phyloP scores from a whole-genome alignment of 2,888 invertebrate genomes.

The Zygaena filipendulae region DNA sequence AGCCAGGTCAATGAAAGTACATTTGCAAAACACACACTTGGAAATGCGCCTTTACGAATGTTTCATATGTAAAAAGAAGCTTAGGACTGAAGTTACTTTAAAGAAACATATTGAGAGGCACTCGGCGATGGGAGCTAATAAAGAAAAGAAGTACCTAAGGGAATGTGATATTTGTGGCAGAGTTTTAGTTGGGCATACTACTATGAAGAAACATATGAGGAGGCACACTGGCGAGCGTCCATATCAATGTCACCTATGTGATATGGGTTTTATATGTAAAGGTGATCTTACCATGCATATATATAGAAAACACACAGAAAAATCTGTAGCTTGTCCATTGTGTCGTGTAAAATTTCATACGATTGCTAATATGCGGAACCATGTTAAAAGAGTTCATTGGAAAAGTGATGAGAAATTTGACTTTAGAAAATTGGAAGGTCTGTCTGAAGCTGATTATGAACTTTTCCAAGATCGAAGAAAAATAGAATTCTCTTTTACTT shows the following conservation, averaged over 20 bases:
- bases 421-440: background rate
- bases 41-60: no score
- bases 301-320: background rate
- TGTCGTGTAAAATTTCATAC: background rate
- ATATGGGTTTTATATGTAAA: background rate
- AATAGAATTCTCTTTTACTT: background rate
- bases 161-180: constrained; percentile 1
- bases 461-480: background rate
- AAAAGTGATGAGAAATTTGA: background rate
- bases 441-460: background rate
- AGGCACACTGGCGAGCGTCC: background rate
- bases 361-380: background rate
- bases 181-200: background rate
- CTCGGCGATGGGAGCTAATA: no score
- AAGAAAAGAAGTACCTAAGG: no score
- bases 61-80: no score
- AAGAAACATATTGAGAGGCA: background rate
- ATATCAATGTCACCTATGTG: constrained; percentile 1
- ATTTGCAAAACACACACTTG: no score
- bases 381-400: constrained; percentile 1
- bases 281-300: background rate
- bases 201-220: constrained; percentile 2
- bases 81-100: no score
- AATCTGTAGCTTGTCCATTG: background rate
- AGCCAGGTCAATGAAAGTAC: no score